Percentiles rank a stretch among this genome's conserved stretches.
Evolutionary conservation across 2,113 vertebrate genomes (phyloP).

Genomic region (Rhynchopsitta pachyrhyncha): DNA sequence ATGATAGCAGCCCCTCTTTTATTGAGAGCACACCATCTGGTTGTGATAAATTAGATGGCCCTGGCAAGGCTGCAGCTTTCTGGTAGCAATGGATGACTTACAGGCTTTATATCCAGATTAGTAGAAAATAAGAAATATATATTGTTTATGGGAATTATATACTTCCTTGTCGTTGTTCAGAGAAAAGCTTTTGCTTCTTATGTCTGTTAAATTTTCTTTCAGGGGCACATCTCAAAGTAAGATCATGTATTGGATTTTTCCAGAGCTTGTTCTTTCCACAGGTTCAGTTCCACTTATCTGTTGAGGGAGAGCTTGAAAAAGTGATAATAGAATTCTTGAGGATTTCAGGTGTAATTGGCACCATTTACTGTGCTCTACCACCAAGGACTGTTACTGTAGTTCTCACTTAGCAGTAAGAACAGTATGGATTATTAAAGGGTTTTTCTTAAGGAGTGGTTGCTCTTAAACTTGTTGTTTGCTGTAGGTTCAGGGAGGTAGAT

Average conservation of each 20-base stretch:
- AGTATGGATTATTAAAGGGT: background rate
- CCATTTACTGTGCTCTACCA: background rate
- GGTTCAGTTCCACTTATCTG: background rate
- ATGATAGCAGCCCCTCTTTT: slow-evolving; percentile 43
- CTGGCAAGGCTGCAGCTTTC: background rate
- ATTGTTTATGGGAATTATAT: background rate
- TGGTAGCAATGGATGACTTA: background rate
- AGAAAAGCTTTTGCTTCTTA: background rate
- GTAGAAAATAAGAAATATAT: background rate
- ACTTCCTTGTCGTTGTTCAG: background rate
- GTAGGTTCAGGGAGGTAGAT: background rate
- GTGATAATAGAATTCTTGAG: background rate
- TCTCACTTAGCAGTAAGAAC: background rate
- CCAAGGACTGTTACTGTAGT: background rate
- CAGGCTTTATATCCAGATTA: background rate
- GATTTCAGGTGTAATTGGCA: background rate
- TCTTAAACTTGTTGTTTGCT: background rate
- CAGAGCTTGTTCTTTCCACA: background rate
- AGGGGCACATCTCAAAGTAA: background rate
- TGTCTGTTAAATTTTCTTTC: background rate
- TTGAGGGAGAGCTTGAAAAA: background rate
- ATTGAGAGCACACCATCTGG: slow-evolving; percentile 56
- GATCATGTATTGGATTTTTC: background rate
- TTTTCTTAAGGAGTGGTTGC: background rate
- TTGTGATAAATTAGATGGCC: slow-evolving; percentile 53